phyloP scores from a whole-genome alignment of 2,797 vertebrate genomes.

The Artibeus jamaicensis region DNA sequence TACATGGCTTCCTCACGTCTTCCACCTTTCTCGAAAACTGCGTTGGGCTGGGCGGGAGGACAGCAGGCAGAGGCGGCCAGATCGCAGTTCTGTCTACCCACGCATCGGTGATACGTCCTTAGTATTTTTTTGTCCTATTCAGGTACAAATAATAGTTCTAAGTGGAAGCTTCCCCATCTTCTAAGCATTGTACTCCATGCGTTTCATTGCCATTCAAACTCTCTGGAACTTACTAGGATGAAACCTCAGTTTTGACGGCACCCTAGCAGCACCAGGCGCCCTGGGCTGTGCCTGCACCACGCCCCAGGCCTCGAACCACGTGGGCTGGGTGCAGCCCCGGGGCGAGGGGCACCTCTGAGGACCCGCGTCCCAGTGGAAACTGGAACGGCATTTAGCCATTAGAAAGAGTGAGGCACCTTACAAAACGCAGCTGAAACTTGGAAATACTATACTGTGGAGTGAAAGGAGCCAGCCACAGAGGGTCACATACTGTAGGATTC shows the following conservation, averaged over 20 bases:
- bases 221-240: not conserved
- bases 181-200: not conserved
- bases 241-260: not conserved
- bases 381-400: not conserved
- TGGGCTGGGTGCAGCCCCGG: too few species aligned
- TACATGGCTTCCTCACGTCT: accelerated
- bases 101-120: accelerated
- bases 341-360: not conserved
- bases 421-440: not conserved
- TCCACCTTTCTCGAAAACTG: not conserved
- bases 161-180: not conserved
- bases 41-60: accelerated
- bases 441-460: not conserved
- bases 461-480: not conserved
- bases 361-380: not conserved
- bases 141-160: not conserved
- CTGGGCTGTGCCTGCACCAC: not conserved
- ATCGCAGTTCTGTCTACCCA: accelerated
- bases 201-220: not conserved
- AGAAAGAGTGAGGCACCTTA: not conserved
- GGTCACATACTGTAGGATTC: not conserved
- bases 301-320: not conserved
- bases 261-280: not conserved
- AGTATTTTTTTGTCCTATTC: not conserved
- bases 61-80: accelerated